Evolutionary conservation across 2,888 invertebrate genomes (phyloP), one percentile per base, ranked within the genome.

Genomic region (Ectemnius lituratus): DNA sequence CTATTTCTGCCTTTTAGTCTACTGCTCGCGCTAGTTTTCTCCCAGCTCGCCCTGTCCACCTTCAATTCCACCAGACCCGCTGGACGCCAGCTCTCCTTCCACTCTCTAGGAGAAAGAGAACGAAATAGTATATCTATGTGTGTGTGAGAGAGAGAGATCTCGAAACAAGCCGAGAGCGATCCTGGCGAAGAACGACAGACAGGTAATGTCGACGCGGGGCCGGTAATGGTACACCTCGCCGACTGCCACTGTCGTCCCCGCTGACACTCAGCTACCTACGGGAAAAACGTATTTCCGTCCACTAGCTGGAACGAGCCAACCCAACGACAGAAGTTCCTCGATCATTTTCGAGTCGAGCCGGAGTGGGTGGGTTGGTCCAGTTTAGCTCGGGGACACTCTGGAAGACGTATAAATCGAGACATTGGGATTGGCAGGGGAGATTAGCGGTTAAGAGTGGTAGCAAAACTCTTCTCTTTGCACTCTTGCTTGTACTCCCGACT

Each of bases 121-220:
- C 37, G 37, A 37, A 11, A 37, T 6, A 6, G 8, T 23, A 0
- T 2, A 23, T 23, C 2, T 23, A 3, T 3, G 23, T 3, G 23
- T 23, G 23, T 23, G 23, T 23, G 23, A 37, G 37, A 6, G 8
- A 37, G 37, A 37, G 37, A 6, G 8, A 37, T 37, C 37, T 37
- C 37, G 37, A 37, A 37, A 37, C 37, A 37, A 37, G 37, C 37
- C 37, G 37, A 37, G 37, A 37, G 37, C 37, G 37, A 37, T 37
- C 37, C 37, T 11, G 37, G 37, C 37, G 37, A 37, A 6, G 37
- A 37, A 37, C 37, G 37, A 84, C 84, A 83, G 87, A 85, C 87
- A 87, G 86, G 86, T 86, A 86, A 84, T 80, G 82, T 83, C 83
- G 79, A 80, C 83, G 81, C 73, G 75, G 84, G 66, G 6, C 76